Evolutionary conservation across 2,113 vertebrate genomes (phyloP).

Genomic region (Sceloporus undulatus): DNA sequence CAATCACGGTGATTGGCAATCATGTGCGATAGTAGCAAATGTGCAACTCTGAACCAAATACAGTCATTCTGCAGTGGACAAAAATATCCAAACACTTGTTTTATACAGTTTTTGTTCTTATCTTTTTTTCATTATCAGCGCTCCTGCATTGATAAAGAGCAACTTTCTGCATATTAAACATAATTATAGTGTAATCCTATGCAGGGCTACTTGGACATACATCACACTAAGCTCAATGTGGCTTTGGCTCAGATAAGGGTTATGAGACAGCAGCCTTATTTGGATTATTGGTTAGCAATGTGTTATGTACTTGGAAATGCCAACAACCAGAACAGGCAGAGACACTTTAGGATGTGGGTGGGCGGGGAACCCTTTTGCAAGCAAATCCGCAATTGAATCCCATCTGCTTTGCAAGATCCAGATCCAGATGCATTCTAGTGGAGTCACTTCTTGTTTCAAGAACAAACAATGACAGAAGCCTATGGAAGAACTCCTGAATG

Average conservation of each 20-base stretch:
- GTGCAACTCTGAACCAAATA: too few relatives aligned
- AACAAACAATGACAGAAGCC: background rate
- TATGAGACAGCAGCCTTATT: background rate
- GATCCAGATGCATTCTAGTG: background rate
- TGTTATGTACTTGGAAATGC: background rate
- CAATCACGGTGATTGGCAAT: too few relatives aligned
- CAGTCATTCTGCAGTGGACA: too few relatives aligned
- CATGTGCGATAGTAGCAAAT: too few relatives aligned
- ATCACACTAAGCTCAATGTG: background rate
- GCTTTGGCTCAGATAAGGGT: too few relatives aligned
- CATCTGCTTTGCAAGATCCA: background rate
- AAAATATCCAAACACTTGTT: background rate
- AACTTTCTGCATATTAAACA: background rate
- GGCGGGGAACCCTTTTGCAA: background rate
- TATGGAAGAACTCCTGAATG: background rate
- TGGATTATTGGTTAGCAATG: background rate
- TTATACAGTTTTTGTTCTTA: background rate
- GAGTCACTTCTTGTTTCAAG: background rate
- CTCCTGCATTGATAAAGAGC: background rate
- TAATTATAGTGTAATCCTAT: background rate
- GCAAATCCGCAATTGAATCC: background rate
- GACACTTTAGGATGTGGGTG: background rate
- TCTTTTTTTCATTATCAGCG: background rate
- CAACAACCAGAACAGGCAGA: background rate
- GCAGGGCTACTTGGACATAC: too few relatives aligned